Percentiles rank a stretch among this genome's conserved stretches.
Evolutionary conservation across 2,113 vertebrate genomes (phyloP).

Genomic region (Lagopus leucura): DNA sequence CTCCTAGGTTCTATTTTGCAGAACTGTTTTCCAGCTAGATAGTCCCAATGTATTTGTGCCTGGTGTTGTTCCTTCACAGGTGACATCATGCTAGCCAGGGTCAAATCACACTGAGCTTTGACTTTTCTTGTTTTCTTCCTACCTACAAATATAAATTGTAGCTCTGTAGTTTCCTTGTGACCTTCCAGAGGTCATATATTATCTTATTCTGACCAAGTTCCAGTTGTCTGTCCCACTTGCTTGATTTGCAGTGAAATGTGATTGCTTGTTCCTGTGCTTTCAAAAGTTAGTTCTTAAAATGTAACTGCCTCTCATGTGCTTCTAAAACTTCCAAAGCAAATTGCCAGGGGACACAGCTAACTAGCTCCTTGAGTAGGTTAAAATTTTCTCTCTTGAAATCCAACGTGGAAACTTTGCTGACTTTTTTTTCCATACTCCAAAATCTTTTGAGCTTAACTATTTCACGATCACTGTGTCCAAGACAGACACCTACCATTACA

Average conservation of each 20-base stretch:
- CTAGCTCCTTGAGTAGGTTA: neutral
- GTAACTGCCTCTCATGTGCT: neutral
- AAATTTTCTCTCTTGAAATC: neutral
- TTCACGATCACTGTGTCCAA: neutral
- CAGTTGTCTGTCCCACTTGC: neutral
- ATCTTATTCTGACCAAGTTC: too few relatives aligned
- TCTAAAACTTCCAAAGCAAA: neutral
- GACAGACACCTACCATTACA: neutral
- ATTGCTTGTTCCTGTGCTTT: neutral
- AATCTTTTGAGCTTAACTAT: neutral
- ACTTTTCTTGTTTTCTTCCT: too few relatives aligned
- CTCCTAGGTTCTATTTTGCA: too few relatives aligned
- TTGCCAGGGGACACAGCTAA: neutral
- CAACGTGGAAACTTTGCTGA: neutral
- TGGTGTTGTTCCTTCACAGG: too few relatives aligned
- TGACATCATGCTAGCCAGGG: too few relatives aligned
- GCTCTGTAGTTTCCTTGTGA: too few relatives aligned
- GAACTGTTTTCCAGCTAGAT: too few relatives aligned
- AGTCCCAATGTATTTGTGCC: too few relatives aligned
- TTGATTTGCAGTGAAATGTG: neutral
- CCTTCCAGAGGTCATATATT: too few relatives aligned
- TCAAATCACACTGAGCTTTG: too few relatives aligned
- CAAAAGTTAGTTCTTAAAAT: neutral
- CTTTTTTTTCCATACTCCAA: neutral
- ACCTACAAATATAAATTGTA: too few relatives aligned